These are phyloP conservation scores for Tragelaphus imberbis DNA, from an alignment of 2,113 vertebrate species.

Conservation along the genomic window DNA sequence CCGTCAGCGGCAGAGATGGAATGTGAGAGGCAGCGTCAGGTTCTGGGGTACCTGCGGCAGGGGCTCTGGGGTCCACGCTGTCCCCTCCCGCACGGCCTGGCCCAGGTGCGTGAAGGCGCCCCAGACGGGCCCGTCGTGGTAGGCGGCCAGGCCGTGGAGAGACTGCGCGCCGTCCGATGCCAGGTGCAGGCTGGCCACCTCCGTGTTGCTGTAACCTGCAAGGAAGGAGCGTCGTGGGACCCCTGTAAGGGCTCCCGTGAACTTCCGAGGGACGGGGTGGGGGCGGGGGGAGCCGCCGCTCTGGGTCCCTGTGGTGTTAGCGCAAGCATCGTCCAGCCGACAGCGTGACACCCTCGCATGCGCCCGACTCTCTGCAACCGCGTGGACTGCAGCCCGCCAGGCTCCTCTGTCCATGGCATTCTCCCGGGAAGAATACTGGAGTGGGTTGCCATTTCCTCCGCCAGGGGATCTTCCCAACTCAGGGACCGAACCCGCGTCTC, in stretches of 20 bases:
- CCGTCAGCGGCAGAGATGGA: accelerated
- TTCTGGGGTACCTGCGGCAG: constrained; percentile 77
- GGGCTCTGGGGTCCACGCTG: constrained; percentile 77
- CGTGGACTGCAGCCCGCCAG: not conserved
- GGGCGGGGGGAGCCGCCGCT: not conserved
- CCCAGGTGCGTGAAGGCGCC: constrained; percentile 85
- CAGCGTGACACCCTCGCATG: not conserved
- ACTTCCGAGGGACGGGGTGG: not conserved
- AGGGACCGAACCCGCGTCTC: not conserved
- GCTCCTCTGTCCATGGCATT: not conserved
- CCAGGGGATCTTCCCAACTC: not conserved
- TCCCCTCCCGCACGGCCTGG: constrained; percentile 81
- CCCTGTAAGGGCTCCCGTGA: not conserved
- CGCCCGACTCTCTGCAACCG: not conserved
- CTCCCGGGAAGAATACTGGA: not conserved
- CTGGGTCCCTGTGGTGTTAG: accelerated
- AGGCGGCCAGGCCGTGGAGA: constrained; percentile 80
- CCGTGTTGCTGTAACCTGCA: constrained; percentile 85
- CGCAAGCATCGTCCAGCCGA: not conserved
- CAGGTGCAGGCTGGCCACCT: constrained; percentile 77
- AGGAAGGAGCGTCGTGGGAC: constrained; percentile 50
- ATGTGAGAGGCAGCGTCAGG: accelerated
- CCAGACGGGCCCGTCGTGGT: constrained; percentile 82
- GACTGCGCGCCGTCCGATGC: constrained; percentile 80
- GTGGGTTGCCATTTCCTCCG: not conserved